Evolutionary conservation across 2,113 vertebrate genomes (phyloP).

Genomic region (Myodes glareolus): DNA sequence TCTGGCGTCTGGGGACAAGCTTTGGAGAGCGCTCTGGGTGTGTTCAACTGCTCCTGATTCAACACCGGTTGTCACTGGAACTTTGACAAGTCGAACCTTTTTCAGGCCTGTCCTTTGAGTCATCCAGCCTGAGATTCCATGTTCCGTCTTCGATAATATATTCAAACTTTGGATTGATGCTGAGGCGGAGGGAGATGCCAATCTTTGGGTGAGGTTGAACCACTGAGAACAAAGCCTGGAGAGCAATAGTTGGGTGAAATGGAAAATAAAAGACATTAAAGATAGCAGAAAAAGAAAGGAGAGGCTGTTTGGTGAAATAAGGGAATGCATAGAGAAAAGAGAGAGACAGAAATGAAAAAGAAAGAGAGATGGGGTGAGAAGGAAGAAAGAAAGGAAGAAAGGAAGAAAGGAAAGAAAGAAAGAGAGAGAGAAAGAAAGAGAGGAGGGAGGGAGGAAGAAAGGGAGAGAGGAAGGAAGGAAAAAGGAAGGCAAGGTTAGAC

Average conservation of each 20-base stretch:
- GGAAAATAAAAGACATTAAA: not conserved
- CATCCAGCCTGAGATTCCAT: not conserved
- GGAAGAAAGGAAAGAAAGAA: fast-evolving
- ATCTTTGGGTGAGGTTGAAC: not conserved
- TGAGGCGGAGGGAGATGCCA: not conserved
- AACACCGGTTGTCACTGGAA: too few species aligned
- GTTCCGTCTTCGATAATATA: not conserved
- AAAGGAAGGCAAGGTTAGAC: not conserved
- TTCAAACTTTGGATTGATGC: not conserved
- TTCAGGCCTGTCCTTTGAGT: not conserved
- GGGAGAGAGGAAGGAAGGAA: fast-evolving
- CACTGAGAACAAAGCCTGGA: not conserved
- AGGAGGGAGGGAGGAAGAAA: fast-evolving
- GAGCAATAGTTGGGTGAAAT: not conserved
- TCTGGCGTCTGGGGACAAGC: not conserved
- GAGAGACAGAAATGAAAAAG: not conserved
- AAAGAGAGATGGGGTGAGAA: not conserved
- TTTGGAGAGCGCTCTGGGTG: not conserved
- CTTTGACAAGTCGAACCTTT: not conserved
- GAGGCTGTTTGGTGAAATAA: not conserved
- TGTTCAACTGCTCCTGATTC: not conserved
- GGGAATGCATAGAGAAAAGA: not conserved
- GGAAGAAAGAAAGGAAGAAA: not conserved
- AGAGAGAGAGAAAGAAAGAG: fast-evolving
- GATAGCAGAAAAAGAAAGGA: not conserved